Conservation (phyloP, 2,888 invertebrate species). For the Oscheius onirici region DNA sequence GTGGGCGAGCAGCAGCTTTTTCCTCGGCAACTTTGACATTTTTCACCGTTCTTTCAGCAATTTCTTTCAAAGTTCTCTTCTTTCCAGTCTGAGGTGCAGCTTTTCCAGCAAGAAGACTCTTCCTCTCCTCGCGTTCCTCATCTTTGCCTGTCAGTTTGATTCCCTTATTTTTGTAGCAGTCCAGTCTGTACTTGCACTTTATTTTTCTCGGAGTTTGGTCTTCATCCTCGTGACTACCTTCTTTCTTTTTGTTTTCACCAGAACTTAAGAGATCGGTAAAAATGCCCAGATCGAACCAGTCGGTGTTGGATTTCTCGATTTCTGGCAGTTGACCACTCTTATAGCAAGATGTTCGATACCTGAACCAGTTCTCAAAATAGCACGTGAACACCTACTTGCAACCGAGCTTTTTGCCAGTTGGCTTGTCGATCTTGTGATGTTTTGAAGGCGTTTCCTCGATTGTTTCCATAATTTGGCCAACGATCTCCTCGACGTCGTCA, state of each 20-base stretch:
- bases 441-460: background rate
- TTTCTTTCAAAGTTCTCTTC: slow-evolving; percentile 55
- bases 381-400: background rate
- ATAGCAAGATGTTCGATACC: slow-evolving; percentile 68
- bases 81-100: slow-evolving; percentile 38
- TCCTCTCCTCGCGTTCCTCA: slow-evolving; percentile 40
- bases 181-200: slow-evolving; percentile 55
- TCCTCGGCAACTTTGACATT: slow-evolving; percentile 71
- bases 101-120: slow-evolving; percentile 34
- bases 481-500: slow-evolving; percentile 50
- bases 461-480: slow-evolving; percentile 38
- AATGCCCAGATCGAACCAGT: slow-evolving; percentile 32
- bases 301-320: slow-evolving; percentile 41
- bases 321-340: slow-evolving; percentile 56
- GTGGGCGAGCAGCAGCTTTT: slow-evolving; percentile 44
- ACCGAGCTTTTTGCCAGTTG: slow-evolving; percentile 13
- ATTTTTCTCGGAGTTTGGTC: slow-evolving; percentile 43
- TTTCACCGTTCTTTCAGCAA: slow-evolving; percentile 50
- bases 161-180: slow-evolving; percentile 51
- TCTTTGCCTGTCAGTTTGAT: slow-evolving; percentile 44
- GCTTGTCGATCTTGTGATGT: slow-evolving; percentile 11
- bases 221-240: slow-evolving; percentile 46
- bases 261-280: background rate
- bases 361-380: background rate
- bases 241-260: slow-evolving; percentile 45